Conservation (phyloP, 2,888 invertebrate species). For the Melieria crassipennis region DNA sequence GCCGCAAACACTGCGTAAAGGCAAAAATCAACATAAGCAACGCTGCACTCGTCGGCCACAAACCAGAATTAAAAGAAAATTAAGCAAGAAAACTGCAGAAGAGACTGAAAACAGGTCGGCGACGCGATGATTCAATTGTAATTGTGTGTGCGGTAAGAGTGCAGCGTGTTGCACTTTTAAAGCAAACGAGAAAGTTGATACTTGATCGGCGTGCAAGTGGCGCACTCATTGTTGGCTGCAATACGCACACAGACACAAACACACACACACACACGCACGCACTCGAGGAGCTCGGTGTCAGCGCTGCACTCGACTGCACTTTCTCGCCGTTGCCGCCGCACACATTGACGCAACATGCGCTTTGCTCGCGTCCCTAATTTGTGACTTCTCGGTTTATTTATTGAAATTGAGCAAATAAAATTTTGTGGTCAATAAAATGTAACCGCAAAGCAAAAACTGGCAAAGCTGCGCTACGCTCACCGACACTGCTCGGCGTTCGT, state of each 20-base stretch:
- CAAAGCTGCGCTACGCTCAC: background rate
- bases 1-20: slow-evolving; percentile 20
- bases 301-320: no score
- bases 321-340: no score
- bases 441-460: slow-evolving; percentile 24
- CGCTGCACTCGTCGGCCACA: background rate
- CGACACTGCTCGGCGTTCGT: background rate
- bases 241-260: no score
- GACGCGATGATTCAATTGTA: slow-evolving; percentile 32
- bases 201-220: no score
- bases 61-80: slow-evolving; percentile 34
- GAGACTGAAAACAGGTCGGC: slow-evolving; percentile 33
- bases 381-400: slow-evolving; percentile 32
- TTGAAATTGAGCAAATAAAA: slow-evolving; percentile 38
- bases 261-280: background rate
- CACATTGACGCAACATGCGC: no score
- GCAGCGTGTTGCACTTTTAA: no score
- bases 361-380: slow-evolving; percentile 24
- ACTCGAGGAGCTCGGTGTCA: no score
- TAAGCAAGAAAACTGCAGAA: slow-evolving; percentile 19
- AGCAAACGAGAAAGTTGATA: no score
- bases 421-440: slow-evolving; percentile 36
- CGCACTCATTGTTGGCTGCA: background rate
- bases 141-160: slow-evolving; percentile 8
- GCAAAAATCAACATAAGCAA: slow-evolving; percentile 14